A percentile compares a stretch with the other conserved stretches of the same genome.
Evolutionary conservation across 37 sponge, comb jelly and placozoan species (phyloP).

Genomic region (Crambe crambe): DNA sequence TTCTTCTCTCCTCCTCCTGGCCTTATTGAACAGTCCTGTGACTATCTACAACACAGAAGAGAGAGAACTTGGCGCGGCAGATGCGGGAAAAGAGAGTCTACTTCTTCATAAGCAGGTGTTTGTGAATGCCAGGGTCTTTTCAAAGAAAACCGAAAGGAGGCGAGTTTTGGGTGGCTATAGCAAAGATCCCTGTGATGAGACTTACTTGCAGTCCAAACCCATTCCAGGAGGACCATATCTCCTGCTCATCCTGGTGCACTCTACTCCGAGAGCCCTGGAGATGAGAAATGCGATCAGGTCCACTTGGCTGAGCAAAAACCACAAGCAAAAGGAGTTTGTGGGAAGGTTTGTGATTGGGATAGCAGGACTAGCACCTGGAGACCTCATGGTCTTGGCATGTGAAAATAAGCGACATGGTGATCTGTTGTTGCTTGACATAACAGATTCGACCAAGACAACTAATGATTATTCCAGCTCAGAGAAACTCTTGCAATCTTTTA

Average conservation of each 20-base stretch:
- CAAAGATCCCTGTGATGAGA: not conserved
- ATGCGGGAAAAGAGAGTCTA: not conserved
- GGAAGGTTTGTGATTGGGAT: conserved; percentile 66
- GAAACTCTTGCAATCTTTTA: conserved; percentile 52
- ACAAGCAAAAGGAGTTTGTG: not conserved
- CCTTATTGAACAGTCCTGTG: conserved; percentile 10
- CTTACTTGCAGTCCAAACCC: not conserved
- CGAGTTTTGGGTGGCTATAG: not conserved
- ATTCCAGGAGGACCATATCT: not conserved
- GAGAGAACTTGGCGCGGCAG: not conserved
- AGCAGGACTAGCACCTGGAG: not conserved
- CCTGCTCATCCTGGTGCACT: conserved; percentile 26
- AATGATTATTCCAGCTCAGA: conserved; percentile 27
- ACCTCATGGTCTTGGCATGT: conserved; percentile 10
- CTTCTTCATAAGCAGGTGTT: not conserved
- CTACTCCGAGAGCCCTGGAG: not conserved
- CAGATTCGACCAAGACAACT: conserved; percentile 1
- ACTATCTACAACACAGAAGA: not conserved
- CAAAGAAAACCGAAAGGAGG: conserved; percentile 7
- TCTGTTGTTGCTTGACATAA: conserved; percentile 39
- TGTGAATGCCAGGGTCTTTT: not conserved
- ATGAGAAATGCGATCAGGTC: conserved; percentile 47
- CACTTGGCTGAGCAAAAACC: conserved; percentile 49
- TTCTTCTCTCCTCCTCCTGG: conserved; percentile 18
- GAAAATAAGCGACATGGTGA: conserved; percentile 58